A percentile compares a stretch with the other conserved stretches of the same genome.
These are phyloP conservation scores for Rhagoletis pomonella DNA, from an alignment of 1,140 invertebrate genomes.

Conservation along the genomic window DNA sequence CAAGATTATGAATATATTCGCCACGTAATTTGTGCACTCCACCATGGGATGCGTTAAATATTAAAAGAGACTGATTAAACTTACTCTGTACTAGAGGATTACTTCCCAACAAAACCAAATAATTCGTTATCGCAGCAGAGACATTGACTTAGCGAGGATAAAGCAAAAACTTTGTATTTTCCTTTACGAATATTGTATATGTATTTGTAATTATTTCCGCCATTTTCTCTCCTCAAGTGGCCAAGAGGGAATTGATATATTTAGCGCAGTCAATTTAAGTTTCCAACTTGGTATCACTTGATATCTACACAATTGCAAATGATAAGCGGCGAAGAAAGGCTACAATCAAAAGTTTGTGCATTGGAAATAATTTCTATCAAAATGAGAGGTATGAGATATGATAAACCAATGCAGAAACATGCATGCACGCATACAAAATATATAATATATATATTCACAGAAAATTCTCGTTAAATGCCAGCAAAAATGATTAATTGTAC, in stretches of 20 bases:
- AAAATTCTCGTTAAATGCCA: no score
- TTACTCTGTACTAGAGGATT: not conserved
- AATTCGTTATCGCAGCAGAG: not conserved
- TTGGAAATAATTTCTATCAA: no score
- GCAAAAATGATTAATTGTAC: no score
- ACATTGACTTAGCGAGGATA: not conserved
- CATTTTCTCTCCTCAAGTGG: not conserved
- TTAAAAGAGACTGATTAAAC: not conserved
- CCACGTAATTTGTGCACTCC: not conserved
- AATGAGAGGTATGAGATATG: no score
- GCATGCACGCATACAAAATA: no score
- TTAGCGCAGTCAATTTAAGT: not conserved
- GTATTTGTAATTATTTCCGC: not conserved
- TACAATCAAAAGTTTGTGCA: no score
- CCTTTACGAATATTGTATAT: not conserved
- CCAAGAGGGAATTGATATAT: not conserved
- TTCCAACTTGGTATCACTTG: not conserved
- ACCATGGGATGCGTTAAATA: not conserved
- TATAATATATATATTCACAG: no score
- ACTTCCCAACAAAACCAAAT: not conserved
- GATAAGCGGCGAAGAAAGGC: no score
- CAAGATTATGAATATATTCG: not conserved
- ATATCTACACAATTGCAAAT: not conserved
- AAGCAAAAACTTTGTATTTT: no score
- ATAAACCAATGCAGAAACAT: no score